Percentiles rank a stretch among this genome's conserved stretches.
phyloP scores from a whole-genome alignment of 2,888 invertebrate genomes.

The Nomada fucata region DNA sequence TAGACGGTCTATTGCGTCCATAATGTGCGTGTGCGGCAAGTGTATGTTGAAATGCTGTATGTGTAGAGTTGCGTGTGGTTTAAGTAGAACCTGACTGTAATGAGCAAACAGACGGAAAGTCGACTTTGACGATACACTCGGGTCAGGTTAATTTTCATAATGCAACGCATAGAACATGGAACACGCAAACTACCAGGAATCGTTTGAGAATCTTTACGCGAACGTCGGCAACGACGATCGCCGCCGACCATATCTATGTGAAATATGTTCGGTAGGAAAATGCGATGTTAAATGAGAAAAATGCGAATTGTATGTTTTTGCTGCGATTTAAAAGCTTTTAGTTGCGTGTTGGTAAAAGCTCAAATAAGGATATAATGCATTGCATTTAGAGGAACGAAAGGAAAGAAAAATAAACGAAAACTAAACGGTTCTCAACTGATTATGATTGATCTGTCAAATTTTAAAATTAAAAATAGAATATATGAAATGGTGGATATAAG shows the following conservation, averaged over 20 bases:
- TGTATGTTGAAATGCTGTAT: not conserved
- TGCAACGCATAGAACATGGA: slow-evolving; percentile 25
- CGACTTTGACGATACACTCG: slow-evolving; percentile 10
- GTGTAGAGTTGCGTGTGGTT: slow-evolving; percentile 7
- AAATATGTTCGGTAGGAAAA: slow-evolving; percentile 25
- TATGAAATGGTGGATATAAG: not conserved
- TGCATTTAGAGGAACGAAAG: not conserved
- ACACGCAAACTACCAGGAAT: not conserved
- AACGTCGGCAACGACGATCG: slow-evolving; percentile 3
- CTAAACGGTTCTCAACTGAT: not conserved
- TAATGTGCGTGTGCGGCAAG: not conserved
- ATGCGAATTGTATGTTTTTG: not conserved
- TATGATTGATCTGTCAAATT: not conserved
- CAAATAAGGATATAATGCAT: not conserved
- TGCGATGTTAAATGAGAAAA: slow-evolving; percentile 6
- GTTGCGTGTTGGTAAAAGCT: too few relatives aligned
- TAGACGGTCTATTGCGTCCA: not conserved
- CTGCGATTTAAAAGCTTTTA: not conserved
- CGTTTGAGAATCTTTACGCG: not conserved
- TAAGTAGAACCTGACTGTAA: slow-evolving; percentile 22
- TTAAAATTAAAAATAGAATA: not conserved
- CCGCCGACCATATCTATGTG: not conserved
- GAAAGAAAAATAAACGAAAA: not conserved
- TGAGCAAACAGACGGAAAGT: slow-evolving; percentile 39
- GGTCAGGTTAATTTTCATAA: slow-evolving; percentile 39